phyloP scores from a whole-genome alignment of 1,140 invertebrate genomes.

The Aporrectodea caliginosa region DNA sequence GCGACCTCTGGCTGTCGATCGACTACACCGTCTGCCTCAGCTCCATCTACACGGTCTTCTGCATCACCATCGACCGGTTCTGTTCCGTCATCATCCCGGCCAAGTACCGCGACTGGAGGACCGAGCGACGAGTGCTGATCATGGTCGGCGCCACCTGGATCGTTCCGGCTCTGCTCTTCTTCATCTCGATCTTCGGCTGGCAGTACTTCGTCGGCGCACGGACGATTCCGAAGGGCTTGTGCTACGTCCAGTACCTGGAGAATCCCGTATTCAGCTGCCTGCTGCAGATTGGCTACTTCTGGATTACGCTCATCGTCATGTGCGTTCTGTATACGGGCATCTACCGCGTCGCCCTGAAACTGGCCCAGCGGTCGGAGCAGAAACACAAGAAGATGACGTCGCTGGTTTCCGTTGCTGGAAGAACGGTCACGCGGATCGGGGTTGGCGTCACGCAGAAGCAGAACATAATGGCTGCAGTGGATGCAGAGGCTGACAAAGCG shows the following conservation, averaged over 20 bases:
- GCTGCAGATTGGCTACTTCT: conserved; percentile 97
- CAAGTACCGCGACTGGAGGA: conserved; percentile 93
- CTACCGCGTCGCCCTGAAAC: conserved; percentile 92
- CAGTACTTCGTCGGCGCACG: conserved; percentile 89
- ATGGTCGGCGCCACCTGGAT: conserved; percentile 89
- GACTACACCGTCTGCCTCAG: conserved; percentile 99
- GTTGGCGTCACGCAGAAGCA: conserved; percentile 33
- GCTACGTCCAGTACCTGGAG: conserved; percentile 95
- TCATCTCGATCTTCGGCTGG: conserved; percentile 98
- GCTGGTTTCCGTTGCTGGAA: conserved; percentile 33
- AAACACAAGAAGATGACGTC: conserved; percentile 61
- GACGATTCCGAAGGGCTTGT: conserved; percentile 70
- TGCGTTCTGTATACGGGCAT: conserved; percentile 84
- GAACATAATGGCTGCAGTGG: background rate
- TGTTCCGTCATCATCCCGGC: conserved; percentile 99
- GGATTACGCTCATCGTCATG: conserved; percentile 70
- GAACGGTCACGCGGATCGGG: conserved; percentile 35
- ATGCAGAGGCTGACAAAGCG: background rate
- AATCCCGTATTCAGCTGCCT: conserved; percentile 96
- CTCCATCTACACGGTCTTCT: conserved; percentile 96
- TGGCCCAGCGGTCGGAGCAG: conserved; percentile 91
- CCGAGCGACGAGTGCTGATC: conserved; percentile 84
- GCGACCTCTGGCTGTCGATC: conserved; percentile 97
- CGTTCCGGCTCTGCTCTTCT: conserved; percentile 91
- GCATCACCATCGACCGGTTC: conserved; percentile 97